A percentile compares a stretch with the other conserved stretches of the same genome.
Evolutionary conservation across 2,113 vertebrate genomes (phyloP).

Genomic region (Circaetus cinerascens): DNA sequence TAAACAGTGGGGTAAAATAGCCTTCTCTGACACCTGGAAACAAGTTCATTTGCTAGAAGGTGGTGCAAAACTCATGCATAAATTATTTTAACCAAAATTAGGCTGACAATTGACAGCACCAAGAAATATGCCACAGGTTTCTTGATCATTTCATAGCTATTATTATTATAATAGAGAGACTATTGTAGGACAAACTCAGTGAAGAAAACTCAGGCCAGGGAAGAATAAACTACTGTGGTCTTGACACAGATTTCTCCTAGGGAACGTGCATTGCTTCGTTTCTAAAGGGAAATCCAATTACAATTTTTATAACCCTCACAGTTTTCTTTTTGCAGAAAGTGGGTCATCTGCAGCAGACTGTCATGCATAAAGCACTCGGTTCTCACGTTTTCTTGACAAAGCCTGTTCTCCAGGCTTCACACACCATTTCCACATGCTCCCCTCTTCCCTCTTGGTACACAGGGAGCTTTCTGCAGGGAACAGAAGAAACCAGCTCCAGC

Average conservation of each 20-base stretch:
- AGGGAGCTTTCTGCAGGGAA: not conserved
- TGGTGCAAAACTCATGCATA: constrained; percentile 22
- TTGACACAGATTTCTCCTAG: not conserved
- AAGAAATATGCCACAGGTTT: not conserved
- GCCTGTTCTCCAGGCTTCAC: not conserved
- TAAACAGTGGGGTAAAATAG: not conserved
- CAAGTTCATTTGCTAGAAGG: constrained; percentile 19
- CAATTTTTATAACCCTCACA: not conserved
- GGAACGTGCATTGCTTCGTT: accelerated
- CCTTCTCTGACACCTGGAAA: not conserved
- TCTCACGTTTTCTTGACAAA: not conserved
- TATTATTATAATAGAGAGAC: not conserved
- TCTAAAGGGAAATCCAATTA: not conserved
- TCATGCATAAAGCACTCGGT: not conserved
- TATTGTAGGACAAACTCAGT: not conserved
- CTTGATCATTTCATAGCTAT: not conserved
- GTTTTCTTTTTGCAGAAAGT: not conserved
- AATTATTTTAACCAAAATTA: not conserved
- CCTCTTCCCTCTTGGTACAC: not conserved
- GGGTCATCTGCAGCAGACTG: not conserved
- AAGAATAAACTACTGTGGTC: not conserved
- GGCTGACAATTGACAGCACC: not conserved
- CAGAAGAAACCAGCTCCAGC: not conserved
- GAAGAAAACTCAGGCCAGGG: not conserved
- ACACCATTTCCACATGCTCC: not conserved